phyloP scores from a whole-genome alignment of 64 coral and sea anemone species.

The Acropora yongei region DNA sequence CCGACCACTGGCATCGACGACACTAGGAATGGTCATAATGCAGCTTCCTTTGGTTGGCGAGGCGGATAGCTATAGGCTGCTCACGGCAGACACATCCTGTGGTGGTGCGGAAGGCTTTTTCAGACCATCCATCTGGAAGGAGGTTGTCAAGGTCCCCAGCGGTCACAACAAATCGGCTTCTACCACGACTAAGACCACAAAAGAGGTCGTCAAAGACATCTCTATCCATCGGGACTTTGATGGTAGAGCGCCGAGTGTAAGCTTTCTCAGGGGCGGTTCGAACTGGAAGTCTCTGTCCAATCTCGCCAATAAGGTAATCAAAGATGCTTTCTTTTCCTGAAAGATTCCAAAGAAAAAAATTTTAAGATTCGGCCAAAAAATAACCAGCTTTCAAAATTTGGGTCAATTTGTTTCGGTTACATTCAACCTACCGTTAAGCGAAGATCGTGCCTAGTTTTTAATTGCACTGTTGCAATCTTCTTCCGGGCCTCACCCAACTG shows the following conservation, averaged over 20 bases:
- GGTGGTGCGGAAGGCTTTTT: neutral
- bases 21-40: constrained; percentile 40
- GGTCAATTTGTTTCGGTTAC: neutral
- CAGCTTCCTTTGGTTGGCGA: neutral
- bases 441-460: too few species aligned
- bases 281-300: constrained; percentile 17
- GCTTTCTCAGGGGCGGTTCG: constrained; percentile 7
- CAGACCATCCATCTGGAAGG: constrained; percentile 41
- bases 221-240: constrained; percentile 25
- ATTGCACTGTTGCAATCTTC: neutral
- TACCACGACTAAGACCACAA: neutral
- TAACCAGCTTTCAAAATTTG: neutral
- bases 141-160: constrained; percentile 18
- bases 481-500: constrained; percentile 1
- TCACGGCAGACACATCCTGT: neutral
- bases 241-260: neutral
- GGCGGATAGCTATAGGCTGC: too few species aligned
- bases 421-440: too few species aligned
- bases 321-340: constrained; percentile 24
- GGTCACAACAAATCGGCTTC: neutral
- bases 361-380: neutral
- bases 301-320: constrained; percentile 21
- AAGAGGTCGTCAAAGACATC: constrained; percentile 26
- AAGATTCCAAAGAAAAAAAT: neutral
- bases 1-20: constrained; percentile 10